Evolutionary conservation across 2,888 invertebrate genomes (phyloP), one percentile per base, ranked within the genome.

Genomic region (Acleris laterana): DNA sequence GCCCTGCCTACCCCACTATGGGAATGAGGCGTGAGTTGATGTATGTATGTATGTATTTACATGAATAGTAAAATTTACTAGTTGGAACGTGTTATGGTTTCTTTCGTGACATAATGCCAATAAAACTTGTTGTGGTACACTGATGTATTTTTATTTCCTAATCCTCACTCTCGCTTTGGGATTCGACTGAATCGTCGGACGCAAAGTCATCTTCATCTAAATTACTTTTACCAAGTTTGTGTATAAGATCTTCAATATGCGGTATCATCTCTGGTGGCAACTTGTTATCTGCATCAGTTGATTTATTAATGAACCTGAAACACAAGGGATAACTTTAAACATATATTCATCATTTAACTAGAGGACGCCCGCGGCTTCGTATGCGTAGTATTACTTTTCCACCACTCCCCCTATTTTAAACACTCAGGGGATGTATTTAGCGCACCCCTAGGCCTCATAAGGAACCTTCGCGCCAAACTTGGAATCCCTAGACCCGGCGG

Each of bases 251-350:
- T 71, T 86, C 84, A 68, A 90, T 77, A 62, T 83, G 74, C 50
- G 75, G 61, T 57, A 75, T 74, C 20, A 82, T 68, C 68, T 81
- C 83, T 62, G 80, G 72, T 65, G 80, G 77, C 59, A 81, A 62
- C 75, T 81, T 71, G 83, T 88, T 74, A 82, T 89, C 69, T 79
- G 87, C 83, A 78, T 89, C 79, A 79, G 89, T 93, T 92, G 94
- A 80, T 78, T 88, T 88, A 68, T 85, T 88, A 56, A 91, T 74
- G 50, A 80, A 80, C 73, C 90, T 91, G 77, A 32, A 88, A 81
- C 3, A 38, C 13, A 38, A 38, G 38, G 38, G 38, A 38, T 38
- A 13, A 38, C 38, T 13, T 38, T 11, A 38, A n/a, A n/a, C n/a
- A n/a, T n/a, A n/a, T n/a, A n/a, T n/a, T n/a, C n/a, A n/a, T n/a